Percentiles rank a stretch among this genome's conserved stretches.
Conservation (phyloP, 2,797 vertebrate genomes). For the Pangasius macronema region DNA sequence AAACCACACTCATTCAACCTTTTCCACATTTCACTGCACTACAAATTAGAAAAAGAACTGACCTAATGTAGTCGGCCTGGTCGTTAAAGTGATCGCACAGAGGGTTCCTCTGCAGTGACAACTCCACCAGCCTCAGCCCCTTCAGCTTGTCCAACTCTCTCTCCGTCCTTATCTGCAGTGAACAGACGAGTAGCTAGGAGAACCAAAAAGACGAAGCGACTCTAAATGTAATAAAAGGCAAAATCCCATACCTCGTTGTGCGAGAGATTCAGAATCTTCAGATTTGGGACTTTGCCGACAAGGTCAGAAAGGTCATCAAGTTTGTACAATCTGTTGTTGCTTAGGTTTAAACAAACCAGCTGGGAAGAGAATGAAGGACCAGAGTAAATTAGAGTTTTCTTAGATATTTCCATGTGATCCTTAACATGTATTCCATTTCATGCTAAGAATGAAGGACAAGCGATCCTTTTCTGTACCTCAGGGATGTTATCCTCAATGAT, state of each 20-base stretch:
- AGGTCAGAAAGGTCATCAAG: constrained; percentile 83
- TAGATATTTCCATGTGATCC: background rate
- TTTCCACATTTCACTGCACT: constrained; percentile 22
- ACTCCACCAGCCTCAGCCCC: constrained; percentile 85
- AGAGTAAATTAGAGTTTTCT: background rate
- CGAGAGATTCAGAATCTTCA: constrained; percentile 89
- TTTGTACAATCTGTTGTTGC: constrained; percentile 84
- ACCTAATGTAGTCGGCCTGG: constrained; percentile 89
- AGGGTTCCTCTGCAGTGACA: constrained; percentile 85
- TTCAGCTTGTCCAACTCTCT: constrained; percentile 89
- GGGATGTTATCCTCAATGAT: constrained; percentile 93
- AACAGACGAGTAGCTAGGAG: background rate
- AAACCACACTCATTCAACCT: background rate
- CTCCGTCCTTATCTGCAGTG: constrained; percentile 81
- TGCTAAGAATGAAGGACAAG: background rate
- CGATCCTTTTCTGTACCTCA: constrained; percentile 74
- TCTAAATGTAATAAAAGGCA: background rate
- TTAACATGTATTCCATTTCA: background rate
- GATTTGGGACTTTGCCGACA: constrained; percentile 78
- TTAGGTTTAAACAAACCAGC: constrained; percentile 85
- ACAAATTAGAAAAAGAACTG: constrained; percentile 57
- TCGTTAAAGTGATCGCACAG: constrained; percentile 83
- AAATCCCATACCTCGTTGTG: constrained; percentile 78
- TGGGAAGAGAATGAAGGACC: constrained; percentile 55
- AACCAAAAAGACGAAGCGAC: background rate